phyloP scores from a whole-genome alignment of 2,888 invertebrate genomes.

The Leptopterna dolabrata region DNA sequence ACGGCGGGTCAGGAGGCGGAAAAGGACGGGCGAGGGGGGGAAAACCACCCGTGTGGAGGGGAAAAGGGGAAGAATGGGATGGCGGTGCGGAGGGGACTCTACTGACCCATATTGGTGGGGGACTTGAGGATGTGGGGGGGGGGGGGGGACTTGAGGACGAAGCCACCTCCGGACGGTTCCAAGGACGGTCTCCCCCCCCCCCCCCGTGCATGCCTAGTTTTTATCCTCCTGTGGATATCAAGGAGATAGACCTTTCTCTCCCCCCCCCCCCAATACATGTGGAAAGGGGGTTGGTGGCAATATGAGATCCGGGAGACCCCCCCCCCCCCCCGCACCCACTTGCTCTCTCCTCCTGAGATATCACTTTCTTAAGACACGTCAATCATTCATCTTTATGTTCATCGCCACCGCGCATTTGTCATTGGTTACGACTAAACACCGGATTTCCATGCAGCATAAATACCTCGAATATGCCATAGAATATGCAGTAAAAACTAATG shows the following conservation, averaged over 20 bases:
- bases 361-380: background rate
- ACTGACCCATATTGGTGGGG: background rate
- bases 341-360: background rate
- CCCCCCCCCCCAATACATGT: background rate
- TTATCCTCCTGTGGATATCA: background rate
- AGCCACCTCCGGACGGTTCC: background rate
- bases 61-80: background rate
- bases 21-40: background rate
- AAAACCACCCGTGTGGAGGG: too few relatives aligned
- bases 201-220: background rate
- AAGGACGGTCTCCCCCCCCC: conserved; percentile 23
- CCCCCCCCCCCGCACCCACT: background rate
- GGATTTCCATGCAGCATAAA: too few relatives aligned
- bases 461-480: too few relatives aligned
- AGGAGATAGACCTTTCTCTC: background rate
- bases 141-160: background rate
- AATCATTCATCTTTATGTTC: too few relatives aligned
- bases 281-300: background rate
- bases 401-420: too few relatives aligned
- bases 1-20: background rate
- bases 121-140: background rate
- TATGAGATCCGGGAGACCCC: conserved; percentile 1
- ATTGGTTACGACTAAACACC: too few relatives aligned
- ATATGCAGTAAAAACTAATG: too few relatives aligned
- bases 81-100: background rate